Evolutionary conservation across 2,888 invertebrate species (phyloP), one percentile per base, ranked within the genome.

Genomic region (Villa cingulata): DNA sequence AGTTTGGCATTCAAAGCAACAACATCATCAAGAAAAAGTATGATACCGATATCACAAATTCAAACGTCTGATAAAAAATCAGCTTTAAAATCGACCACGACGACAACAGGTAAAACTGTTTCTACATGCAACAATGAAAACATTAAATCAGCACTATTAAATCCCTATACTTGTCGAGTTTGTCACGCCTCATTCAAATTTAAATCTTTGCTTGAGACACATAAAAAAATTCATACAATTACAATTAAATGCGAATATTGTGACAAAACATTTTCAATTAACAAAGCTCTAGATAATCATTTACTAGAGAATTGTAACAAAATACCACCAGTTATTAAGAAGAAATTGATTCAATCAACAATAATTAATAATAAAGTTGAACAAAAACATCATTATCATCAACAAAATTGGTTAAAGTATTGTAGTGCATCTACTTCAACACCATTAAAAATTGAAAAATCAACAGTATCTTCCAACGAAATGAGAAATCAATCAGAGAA

Each of bases 221-320:
- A 46, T 17, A 46, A 46, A 34, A 34, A 19, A 36, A 15, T 19
- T 2, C 45, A 46, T 46, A 12, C 5, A 16, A 20, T 12, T 38
- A 10, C 4, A 16, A 34, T 1, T 32, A 36, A 34, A 5, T 46
- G 45, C 16, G 32, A 46, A 32, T 46, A 16, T 20, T 46, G 45
- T 29, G 45, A 46, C 12, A 46, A 46, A 23, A 41, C 34, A 23
- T 46, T 46, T 36, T 39, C 41, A 10, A 17, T 46, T 41, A 2
- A 23, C 7, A 46, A 40, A 36, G 41, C 45, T 3, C 23, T 46
- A n/a, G n/a, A 39, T 6, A 46, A 46, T 46, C 45, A 46, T 23
- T 34, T 41, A n/a, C n/a, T 46, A 16, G 45, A 46, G 7, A 46
- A 46, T 16, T 46, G 45, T n/a, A 9, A 10, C 7, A 41, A 41